Evolutionary conservation across 2,797 vertebrate genomes (phyloP).

Genomic region (Chelmon rostratus): DNA sequence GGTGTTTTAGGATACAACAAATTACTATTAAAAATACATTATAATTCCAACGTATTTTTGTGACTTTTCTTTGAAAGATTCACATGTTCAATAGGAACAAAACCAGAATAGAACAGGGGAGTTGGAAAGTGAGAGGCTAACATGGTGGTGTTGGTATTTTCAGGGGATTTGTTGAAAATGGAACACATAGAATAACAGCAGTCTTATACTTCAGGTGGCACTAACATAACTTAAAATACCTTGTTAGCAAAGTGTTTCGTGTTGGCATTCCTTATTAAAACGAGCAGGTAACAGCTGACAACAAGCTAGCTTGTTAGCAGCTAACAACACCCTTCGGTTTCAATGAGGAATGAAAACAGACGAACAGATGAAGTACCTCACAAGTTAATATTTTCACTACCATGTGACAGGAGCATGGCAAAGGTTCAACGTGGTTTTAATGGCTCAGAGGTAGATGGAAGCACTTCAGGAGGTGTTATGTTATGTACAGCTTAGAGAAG

Average conservation of each 20-base stretch:
- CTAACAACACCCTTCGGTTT: constrained; percentile 11
- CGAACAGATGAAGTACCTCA: constrained; percentile 5
- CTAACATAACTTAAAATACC: neutral
- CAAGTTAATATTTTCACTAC: neutral
- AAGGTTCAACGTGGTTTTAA: neutral
- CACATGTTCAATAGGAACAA: neutral
- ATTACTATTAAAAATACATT: neutral
- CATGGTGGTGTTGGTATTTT: neutral
- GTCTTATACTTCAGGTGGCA: neutral
- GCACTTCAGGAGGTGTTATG: constrained; percentile 1
- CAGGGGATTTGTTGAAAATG: no score
- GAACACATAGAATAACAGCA: neutral
- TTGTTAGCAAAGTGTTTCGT: neutral
- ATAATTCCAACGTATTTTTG: neutral
- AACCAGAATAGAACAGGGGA: neutral
- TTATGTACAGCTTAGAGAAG: constrained; percentile 24
- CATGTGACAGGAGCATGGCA: constrained; percentile 21
- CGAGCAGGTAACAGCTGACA: neutral
- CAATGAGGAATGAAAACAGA: constrained; percentile 8
- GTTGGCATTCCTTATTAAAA: constrained; percentile 19
- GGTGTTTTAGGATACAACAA: neutral
- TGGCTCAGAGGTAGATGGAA: constrained; percentile 1
- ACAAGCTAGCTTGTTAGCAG: constrained; percentile 18
- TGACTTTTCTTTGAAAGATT: neutral
- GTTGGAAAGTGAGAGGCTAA: neutral